Percentiles rank a stretch among this genome's conserved stretches.
Conservation (phyloP, 2,888 invertebrate species). For the Eledona agricola region DNA sequence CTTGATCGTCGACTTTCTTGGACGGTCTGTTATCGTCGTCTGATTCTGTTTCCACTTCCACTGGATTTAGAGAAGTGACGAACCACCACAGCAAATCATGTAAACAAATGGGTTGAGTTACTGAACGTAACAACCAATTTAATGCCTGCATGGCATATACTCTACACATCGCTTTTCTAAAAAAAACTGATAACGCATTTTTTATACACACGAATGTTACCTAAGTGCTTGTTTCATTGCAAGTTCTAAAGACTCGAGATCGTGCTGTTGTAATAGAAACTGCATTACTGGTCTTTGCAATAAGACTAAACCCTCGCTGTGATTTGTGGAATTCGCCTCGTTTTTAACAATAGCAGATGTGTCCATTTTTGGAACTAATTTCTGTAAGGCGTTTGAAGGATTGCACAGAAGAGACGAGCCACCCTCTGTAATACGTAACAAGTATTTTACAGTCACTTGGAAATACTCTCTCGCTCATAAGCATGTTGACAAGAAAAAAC, state of each 20-base stretch:
- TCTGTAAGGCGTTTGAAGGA: conserved; percentile 87
- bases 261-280: conserved; percentile 87
- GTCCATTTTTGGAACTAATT: conserved; percentile 75
- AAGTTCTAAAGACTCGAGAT: conserved; percentile 81
- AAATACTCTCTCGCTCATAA: too few relatives aligned
- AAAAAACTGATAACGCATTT: conserved; percentile 18
- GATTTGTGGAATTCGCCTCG: conserved; percentile 57
- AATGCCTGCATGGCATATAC: conserved; percentile 93
- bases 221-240: conserved; percentile 88
- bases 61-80: conserved; percentile 80
- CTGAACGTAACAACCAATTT: conserved; percentile 93
- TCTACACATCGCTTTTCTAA: conserved; percentile 76
- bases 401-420: conserved; percentile 86
- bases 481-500: too few relatives aligned
- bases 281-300: conserved; percentile 84
- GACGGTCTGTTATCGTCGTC: conserved; percentile 66
- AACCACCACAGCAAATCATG: conserved; percentile 99
- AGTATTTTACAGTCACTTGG: too few relatives aligned
- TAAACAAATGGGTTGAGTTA: conserved; percentile 89
- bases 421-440: conserved; percentile 70
- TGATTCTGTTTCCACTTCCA: conserved; percentile 64
- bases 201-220: conserved; percentile 57
- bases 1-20: conserved; percentile 58
- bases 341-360: conserved; percentile 64
- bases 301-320: conserved; percentile 67